Base-by-base conservation (phyloP, 2,797 vertebrate species). In the Chelon auratus region DNA sequence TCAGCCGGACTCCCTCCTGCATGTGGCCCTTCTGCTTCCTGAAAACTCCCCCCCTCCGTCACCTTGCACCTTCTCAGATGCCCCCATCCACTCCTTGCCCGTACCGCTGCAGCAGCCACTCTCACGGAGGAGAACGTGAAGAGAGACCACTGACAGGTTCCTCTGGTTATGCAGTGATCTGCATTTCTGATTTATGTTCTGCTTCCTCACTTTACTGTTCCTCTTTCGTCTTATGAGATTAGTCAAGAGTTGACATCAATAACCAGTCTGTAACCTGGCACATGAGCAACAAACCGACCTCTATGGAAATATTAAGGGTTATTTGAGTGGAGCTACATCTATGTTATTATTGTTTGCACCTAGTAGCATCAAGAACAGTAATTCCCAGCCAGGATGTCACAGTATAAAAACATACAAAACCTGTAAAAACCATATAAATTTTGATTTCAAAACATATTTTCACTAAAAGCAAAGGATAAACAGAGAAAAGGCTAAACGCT, bases 31-130 rank as follows among this genome's bases (percentile, higher is more conserved):
- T 58, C 22, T 86, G 24, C 80, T 91, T 54, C 90, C 90, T 1
- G 79, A 91, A 72, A 93, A 91, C 72, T 86, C 88, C 0, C 91
- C 92, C 12, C 91, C 85, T 0, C 24, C 90, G 58, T 62, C 90
- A 0, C 77, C 84, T n/a, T 71, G 62, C 63, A 58, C 47, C 51
- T 45, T 24, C 5, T 64, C 74, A 15, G 62, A 72, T 12, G 10
- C 73, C 36, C 75, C 75, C 30, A 59, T 82, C 54, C 70, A n/a
- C 1, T 59, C 82, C 7, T 54, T 88, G 0, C 72, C 78, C 2
- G 74, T 91, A 4, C 80, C 84, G 0, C 67, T 24, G 20, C 65
- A 77, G 60, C 72, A 78, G 57, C 69, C 76, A 1, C 40, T 43
- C 20, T 55, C 72, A 2, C 58, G 14, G 3, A 57, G 26, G 55